A percentile compares a stretch with the other conserved stretches of the same genome.
Conservation (phyloP, 2,797 vertebrate species). For the Scleropages formosus region DNA sequence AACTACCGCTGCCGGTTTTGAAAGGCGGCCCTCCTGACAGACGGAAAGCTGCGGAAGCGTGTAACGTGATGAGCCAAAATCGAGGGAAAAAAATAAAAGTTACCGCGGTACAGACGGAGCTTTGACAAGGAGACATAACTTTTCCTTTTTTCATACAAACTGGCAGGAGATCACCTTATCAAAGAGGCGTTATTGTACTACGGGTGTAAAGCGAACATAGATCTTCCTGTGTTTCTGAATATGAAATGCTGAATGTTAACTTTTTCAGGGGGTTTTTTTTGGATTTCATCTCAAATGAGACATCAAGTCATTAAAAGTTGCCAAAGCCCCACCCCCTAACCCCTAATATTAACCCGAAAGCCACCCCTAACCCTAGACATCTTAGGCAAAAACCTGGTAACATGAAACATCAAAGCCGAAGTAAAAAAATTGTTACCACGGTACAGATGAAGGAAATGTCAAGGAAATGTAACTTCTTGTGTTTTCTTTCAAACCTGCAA, state of each 20-base stretch:
- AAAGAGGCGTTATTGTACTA: no score
- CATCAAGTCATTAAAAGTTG: no score
- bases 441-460: background rate
- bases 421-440: background rate
- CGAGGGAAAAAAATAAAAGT: background rate
- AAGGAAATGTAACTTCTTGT: no score
- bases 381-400: no score
- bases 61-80: constrained; percentile 15
- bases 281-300: background rate
- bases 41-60: background rate
- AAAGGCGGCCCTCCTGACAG: background rate
- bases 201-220: no score
- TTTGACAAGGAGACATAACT: background rate
- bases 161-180: background rate
- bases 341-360: no score
- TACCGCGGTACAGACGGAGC: background rate
- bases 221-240: background rate
- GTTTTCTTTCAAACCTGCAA: background rate
- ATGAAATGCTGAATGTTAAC: background rate
- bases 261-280: background rate
- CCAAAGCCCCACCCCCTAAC: no score
- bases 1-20: background rate
- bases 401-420: constrained; percentile 11
- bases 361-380: no score
- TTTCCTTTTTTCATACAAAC: background rate